phyloP scores from a whole-genome alignment of 2,797 vertebrate genomes.

The Odontamblyopus lacepedii region DNA sequence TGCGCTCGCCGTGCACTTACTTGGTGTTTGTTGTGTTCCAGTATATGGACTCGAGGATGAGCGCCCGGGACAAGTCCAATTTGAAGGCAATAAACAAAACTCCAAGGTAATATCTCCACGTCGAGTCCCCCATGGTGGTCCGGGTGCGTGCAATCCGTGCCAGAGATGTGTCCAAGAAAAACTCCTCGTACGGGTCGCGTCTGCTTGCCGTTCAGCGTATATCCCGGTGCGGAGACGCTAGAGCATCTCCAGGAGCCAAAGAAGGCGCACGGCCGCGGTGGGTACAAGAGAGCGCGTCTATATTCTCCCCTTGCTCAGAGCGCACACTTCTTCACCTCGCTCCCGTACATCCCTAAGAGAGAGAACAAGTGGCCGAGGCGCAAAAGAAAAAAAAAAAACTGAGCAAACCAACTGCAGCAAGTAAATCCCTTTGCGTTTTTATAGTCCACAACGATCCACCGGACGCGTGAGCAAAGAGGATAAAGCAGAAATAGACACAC shows the following conservation, averaged over 20 bases:
- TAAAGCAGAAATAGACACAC: conserved; percentile 4
- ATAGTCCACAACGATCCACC: conserved; percentile 65
- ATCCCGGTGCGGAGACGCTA: conserved; percentile 54
- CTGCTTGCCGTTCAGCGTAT: conserved; percentile 50
- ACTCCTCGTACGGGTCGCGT: conserved; percentile 19
- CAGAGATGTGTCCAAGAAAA: conserved; percentile 27
- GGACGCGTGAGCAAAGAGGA: conserved; percentile 41
- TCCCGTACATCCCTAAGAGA: conserved; percentile 69
- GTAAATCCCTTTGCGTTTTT: conserved; percentile 67
- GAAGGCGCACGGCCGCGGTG: conserved; percentile 60
- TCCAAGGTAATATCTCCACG: conserved; percentile 96
- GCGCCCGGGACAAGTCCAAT: conserved; percentile 89
- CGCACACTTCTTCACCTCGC: conserved; percentile 43
- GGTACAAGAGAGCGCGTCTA: conserved; percentile 51
- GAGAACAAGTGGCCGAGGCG: conserved; percentile 44
- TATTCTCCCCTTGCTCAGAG: conserved; percentile 53
- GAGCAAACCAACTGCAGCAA: conserved; percentile 30
- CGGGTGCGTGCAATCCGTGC: conserved; percentile 72
- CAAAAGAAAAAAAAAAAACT: conserved; percentile 27
- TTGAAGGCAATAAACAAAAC: conserved; percentile 90
- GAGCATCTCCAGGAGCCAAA: conserved; percentile 64
- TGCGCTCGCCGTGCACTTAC: conserved; percentile 76
- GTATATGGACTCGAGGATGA: conserved; percentile 97
- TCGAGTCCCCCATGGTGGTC: conserved; percentile 85
- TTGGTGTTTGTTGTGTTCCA: conserved; percentile 99